Base-by-base conservation (phyloP, 2,113 vertebrate genomes). In the Progne subis region DNA sequence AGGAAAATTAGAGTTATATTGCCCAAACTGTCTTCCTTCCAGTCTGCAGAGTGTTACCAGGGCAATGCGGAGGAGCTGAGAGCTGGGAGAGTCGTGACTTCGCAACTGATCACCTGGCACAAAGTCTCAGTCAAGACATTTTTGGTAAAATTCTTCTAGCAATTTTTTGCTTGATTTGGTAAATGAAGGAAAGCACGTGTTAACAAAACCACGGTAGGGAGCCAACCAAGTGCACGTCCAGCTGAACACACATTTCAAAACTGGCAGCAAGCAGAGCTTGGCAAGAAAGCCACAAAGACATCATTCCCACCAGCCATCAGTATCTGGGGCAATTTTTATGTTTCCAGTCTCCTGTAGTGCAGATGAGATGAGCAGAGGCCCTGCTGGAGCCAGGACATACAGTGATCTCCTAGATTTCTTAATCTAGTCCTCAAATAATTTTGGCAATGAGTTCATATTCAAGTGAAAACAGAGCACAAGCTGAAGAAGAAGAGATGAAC, bases 391-490 rank as follows among this genome's bases (percentile, higher is more conserved):
- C 41, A 41, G 63, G 74, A 31, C 44, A 18, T 10, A 14, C 12
- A 37, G 34, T 43, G 39, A n/a, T 68, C 76, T 56, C 49, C n/a
- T 12, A 21, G 16, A 28, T 31, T 68, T 90, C 72, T 21, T 34
- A 56, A 32, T 46, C 69, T 49, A 56, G 37, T 60, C 39, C 61
- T 88, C 11, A 3, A 43, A 17, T 32, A 78, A 47, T 77, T 88
- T 89, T 71, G 69, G 60, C 80, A 86, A 60, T 10, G 49, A 81
- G 37, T 93, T 94, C 68, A 53, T 47, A 78, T 96, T 95, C 92
- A 97, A 97, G 95, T 96, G 90, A 93, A 94, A 76, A 71, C 41
- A 64, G 61, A 94, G 39, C 29, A 90, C 82, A 82, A 90, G 59
- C 8, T 69, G 82, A 60, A 59, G 44, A 84, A 65, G 56, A 61